Evolutionary conservation across 1,140 invertebrate species (phyloP).

Genomic region (Drosophila carrolli): DNA sequence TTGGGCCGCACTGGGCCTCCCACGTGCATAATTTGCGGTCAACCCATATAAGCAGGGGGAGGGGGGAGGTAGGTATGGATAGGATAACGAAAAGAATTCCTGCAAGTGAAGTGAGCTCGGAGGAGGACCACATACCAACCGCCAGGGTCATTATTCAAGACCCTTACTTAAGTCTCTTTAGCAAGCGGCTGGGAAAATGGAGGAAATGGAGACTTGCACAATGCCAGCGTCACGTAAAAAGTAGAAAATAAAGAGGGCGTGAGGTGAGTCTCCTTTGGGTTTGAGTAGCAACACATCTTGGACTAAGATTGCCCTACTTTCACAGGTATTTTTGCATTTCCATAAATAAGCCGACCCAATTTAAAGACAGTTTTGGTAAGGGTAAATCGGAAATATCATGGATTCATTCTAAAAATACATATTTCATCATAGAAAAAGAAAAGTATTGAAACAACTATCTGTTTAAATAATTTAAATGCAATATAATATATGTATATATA

Average conservation of each 20-base stretch:
- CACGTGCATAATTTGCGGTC: constrained; percentile 79
- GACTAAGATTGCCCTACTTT: background rate
- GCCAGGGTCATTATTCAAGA: constrained; percentile 42
- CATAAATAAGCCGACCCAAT: constrained; percentile 40
- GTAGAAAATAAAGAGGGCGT: constrained; percentile 2
- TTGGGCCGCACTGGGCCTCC: constrained; percentile 24
- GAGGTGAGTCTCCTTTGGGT: background rate
- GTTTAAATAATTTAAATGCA: no score
- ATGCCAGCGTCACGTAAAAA: constrained; percentile 37
- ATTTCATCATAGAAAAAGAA: background rate
- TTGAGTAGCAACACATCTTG: background rate
- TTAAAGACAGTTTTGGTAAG: constrained; percentile 6
- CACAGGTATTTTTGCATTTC: constrained; percentile 16
- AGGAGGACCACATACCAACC: constrained; percentile 14
- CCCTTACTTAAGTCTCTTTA: constrained; percentile 32
- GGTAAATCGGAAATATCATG: background rate
- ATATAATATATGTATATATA: no score
- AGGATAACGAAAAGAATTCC: constrained; percentile 28
- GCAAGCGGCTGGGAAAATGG: constrained; percentile 6
- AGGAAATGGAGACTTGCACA: constrained; percentile 3
- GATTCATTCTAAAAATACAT: background rate
- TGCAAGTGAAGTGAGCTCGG: constrained; percentile 49
- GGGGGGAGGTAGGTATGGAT: constrained; percentile 1
- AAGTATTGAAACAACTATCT: no score
- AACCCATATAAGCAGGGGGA: constrained; percentile 44